Conservation (phyloP, 2,888 invertebrate species). For the Lithosia quadra region DNA sequence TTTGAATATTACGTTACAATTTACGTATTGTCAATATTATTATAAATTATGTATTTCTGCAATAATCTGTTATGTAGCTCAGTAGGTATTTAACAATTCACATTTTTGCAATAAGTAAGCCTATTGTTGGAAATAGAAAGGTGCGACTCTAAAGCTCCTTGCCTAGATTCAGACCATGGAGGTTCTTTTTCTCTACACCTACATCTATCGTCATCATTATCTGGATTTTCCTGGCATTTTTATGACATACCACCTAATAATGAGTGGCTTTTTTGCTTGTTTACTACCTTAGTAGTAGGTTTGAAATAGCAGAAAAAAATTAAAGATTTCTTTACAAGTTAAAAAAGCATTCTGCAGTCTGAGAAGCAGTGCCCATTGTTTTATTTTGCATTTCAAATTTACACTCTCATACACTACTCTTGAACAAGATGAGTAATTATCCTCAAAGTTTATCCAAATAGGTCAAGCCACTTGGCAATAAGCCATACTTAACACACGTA, state of each 20-base stretch:
- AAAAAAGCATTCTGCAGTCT: no score
- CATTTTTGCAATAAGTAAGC: neutral
- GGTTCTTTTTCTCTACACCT: no score
- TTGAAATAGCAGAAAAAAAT: no score
- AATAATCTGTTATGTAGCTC: neutral
- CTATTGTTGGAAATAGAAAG: neutral
- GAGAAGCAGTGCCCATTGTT: neutral
- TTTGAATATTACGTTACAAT: slow-evolving; percentile 2
- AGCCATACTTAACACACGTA: neutral
- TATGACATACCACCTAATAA: neutral
- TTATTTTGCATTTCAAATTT: neutral
- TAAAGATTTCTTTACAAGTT: neutral
- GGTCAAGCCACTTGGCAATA: neutral
- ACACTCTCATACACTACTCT: neutral
- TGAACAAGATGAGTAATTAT: neutral
- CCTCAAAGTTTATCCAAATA: neutral
- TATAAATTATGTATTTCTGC: neutral
- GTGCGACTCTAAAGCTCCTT: neutral
- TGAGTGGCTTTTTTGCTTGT: neutral
- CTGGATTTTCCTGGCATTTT: neutral
- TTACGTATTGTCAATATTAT: neutral
- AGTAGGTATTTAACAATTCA: no score
- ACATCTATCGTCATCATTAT: neutral
- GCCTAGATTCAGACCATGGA: neutral
- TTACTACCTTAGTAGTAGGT: neutral